Conservation (phyloP, 2,113 vertebrate species). For the Sylvicapra grimmia region DNA sequence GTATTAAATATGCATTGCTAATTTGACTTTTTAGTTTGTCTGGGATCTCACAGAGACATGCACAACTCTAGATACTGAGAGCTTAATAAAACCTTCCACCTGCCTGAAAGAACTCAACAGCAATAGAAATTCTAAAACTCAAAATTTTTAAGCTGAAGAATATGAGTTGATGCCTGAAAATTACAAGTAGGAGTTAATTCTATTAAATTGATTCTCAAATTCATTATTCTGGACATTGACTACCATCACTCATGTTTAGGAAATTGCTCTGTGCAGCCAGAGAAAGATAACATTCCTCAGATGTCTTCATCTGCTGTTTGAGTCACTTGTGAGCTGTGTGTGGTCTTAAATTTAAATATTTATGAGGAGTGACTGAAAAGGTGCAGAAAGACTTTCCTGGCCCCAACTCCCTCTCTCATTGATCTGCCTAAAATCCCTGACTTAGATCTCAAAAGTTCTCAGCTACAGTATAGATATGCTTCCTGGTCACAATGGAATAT, state of each 20-base stretch:
- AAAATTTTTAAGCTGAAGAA: neutral
- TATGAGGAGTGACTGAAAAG: neutral
- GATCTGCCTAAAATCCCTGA: neutral
- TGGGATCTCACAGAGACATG: constrained; percentile 48
- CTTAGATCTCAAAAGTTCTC: neutral
- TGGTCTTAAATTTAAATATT: neutral
- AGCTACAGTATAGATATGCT: neutral
- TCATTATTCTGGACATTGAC: neutral
- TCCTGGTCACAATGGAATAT: neutral
- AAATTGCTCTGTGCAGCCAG: neutral
- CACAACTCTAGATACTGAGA: constrained; percentile 41
- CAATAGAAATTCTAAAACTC: constrained; percentile 11
- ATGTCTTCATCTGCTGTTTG: neutral
- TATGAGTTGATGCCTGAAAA: neutral
- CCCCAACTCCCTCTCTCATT: neutral
- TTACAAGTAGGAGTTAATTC: neutral
- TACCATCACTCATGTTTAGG: neutral
- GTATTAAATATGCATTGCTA: constrained; percentile 67
- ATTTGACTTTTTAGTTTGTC: constrained; percentile 75
- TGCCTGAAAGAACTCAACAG: constrained; percentile 23
- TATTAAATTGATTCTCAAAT: neutral
- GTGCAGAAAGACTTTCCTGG: neutral
- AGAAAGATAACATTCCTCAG: neutral
- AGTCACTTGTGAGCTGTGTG: neutral
- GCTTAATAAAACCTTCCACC: constrained; percentile 49